phyloP scores from a whole-genome alignment of 2,113 vertebrate species.

The Gallinago paraguaiae region DNA sequence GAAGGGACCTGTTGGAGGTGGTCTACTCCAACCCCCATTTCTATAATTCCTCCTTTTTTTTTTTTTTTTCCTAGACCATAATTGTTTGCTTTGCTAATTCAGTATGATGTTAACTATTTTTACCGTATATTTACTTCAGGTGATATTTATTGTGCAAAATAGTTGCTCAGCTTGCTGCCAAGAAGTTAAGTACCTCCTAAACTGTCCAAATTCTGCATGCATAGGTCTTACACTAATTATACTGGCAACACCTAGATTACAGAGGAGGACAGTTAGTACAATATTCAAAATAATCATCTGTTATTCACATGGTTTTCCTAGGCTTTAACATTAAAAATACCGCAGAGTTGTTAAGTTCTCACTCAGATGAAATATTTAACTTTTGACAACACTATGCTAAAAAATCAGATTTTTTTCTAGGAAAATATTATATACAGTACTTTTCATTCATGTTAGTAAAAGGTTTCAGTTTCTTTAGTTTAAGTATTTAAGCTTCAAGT shows the following conservation, averaged over 20 bases:
- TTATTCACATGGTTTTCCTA: background rate
- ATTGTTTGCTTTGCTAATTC: background rate
- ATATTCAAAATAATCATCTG: background rate
- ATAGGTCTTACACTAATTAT: background rate
- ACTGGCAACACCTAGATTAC: background rate
- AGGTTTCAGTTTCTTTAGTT: background rate
- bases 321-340: background rate
- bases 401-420: background rate
- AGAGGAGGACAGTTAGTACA: background rate
- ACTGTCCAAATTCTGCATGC: background rate
- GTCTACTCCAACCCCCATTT: background rate
- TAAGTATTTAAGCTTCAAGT: background rate
- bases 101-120: background rate
- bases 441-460: background rate
- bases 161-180: background rate
- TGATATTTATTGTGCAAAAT: background rate
- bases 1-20: background rate
- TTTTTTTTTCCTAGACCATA: background rate
- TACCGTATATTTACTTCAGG: background rate
- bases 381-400: background rate
- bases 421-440: background rate
- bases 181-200: background rate
- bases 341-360: background rate
- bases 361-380: background rate
- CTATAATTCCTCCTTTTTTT: background rate